Base-by-base conservation (phyloP, 2,113 vertebrate species). In the Otis tarda region DNA sequence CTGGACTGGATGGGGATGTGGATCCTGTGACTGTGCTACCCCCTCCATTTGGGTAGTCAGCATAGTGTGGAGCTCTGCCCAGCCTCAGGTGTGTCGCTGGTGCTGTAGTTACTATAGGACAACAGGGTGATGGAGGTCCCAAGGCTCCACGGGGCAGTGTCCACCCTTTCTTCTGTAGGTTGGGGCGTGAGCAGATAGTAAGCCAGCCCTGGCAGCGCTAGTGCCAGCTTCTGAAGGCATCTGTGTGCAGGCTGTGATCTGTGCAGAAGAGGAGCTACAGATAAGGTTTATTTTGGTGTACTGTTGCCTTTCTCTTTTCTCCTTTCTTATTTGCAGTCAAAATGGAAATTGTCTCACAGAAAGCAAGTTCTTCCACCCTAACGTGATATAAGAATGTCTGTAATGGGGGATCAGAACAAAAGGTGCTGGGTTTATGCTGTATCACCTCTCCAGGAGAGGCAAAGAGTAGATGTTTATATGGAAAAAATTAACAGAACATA, bases 91-190 rank as follows among this genome's bases (percentile, higher is more conserved):
- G 0, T 30, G 10, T 30, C 70, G 33, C 55, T 1, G 5, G 4
- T 53, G 47, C 55, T 57, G 30, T 65, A 61, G 30, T 17, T 87
- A n/a, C 61, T 64, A 3, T 31, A 45, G 28, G 30, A 43, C 30
- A 47, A 8, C 14, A 47, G 15, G 5, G 30, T 76, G 39, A 20
- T 45, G 31, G 25, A 52, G 17, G 37, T 81, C 30, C 27, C 41
- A 47, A 7, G 49, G 21, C 45, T 85, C 16, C 23, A 17, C 0
- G 0, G 7, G 37, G 28, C 24, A 45, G 27, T 1, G 2, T 50
- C 15, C 9, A 21, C 25, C 13, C 6, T 19, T 63, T 80, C 60
- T 68, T 27, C 33, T 10, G 6, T 45, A 22, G 22, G 4, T 18
- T 2, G 5, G 9, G 20, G 4, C 37, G 22, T 7, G 7, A 64